Evolutionary conservation across 1,140 invertebrate genomes (phyloP).

Genomic region (Andrena cerasifolii): DNA sequence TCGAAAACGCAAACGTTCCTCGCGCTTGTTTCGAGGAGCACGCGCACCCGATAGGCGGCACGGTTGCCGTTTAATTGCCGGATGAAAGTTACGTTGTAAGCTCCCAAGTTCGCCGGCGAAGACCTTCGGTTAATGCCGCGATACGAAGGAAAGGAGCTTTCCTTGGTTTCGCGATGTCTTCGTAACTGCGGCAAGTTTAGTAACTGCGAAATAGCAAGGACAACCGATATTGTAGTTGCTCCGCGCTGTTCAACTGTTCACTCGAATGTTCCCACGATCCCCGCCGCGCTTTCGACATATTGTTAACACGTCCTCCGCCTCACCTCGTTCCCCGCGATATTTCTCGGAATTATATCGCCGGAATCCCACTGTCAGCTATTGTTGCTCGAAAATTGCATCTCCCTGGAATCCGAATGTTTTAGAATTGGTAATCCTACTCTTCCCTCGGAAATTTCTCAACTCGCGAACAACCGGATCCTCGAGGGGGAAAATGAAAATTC

Average conservation of each 20-base stretch:
- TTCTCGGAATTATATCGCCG: too few species aligned
- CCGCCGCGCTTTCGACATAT: not conserved
- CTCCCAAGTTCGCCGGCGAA: not conserved
- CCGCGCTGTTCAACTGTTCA: not conserved
- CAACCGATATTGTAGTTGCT: conserved; percentile 1
- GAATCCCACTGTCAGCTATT: not conserved
- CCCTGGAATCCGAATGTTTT: too few species aligned
- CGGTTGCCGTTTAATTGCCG: conserved; percentile 12
- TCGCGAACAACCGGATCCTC: not conserved
- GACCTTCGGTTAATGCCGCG: conserved; percentile 27
- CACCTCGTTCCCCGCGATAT: not conserved
- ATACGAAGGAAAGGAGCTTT: conserved; percentile 37
- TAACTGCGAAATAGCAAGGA: conserved; percentile 24
- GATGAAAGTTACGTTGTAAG: conserved; percentile 34
- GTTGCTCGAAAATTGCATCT: too few species aligned
- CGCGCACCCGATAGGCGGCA: not conserved
- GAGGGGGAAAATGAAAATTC: not conserved
- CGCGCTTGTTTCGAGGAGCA: not conserved
- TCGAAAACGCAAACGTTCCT: not conserved
- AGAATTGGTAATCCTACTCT: too few species aligned
- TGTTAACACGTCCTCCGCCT: not conserved
- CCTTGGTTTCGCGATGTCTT: conserved; percentile 6
- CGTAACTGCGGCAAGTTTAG: conserved; percentile 27
- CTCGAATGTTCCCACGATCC: conserved; percentile 2
- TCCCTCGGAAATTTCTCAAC: too few species aligned